These are phyloP conservation scores for Dryobota labecula DNA, from an alignment of 2,888 invertebrate genomes.

Conservation along the genomic window DNA sequence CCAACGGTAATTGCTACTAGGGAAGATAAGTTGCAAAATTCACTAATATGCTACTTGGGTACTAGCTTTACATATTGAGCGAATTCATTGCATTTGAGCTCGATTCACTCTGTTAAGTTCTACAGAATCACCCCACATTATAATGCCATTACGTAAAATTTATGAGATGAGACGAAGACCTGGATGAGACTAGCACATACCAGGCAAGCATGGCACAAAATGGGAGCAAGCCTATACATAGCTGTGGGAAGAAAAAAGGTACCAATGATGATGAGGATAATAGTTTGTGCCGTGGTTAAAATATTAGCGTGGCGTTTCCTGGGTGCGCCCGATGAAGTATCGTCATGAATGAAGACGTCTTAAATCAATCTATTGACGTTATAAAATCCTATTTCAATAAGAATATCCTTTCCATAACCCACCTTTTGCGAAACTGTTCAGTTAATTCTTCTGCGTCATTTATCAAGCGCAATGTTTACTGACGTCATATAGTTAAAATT, in stretches of 20 bases:
- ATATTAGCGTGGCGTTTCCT: background rate
- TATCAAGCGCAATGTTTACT: constrained; percentile 16
- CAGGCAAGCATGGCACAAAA: background rate
- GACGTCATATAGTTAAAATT: constrained; percentile 42
- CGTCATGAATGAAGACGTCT: background rate
- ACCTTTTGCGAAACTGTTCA: constrained; percentile 1
- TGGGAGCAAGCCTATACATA: background rate
- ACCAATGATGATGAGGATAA: background rate
- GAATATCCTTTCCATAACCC: background rate
- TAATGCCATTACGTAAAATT: too few relatives aligned
- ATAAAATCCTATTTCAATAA: background rate
- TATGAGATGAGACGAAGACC: too few relatives aligned
- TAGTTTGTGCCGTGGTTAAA: background rate
- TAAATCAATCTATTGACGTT: background rate
- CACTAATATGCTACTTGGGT: too few relatives aligned
- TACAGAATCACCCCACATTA: too few relatives aligned
- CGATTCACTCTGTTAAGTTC: too few relatives aligned
- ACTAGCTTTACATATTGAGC: too few relatives aligned
- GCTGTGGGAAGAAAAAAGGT: background rate
- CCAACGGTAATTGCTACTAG: too few relatives aligned
- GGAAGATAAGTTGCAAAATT: too few relatives aligned
- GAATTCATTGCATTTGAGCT: too few relatives aligned
- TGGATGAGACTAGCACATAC: background rate
- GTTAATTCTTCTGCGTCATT: constrained; percentile 34
- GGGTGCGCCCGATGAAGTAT: background rate